Base-by-base conservation (phyloP, 2,797 vertebrate species). In the Pipistrellus nathusii region DNA sequence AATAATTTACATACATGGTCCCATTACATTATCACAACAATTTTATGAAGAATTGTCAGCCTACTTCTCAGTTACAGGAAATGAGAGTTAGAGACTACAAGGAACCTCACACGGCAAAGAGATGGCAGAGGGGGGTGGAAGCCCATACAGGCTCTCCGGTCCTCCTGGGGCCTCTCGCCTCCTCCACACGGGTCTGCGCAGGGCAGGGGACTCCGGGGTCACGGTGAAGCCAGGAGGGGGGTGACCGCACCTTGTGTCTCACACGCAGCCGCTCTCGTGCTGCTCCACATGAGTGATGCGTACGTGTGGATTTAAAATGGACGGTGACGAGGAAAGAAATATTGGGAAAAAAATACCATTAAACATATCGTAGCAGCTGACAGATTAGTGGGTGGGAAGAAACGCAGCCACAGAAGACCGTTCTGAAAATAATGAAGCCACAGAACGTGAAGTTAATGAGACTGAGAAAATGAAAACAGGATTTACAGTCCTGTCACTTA, bases 381-480 rank as follows among this genome's bases (percentile, higher is more conserved):
- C 88, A 97, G 95, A 97, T 97, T 95, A 91, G 93, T 95, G 92
- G 82, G 80, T 92, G 89, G 71, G 90, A 80, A 93, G 96, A 97
- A 95, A 90, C 73, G 44, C 17, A 90, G 93, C 93, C 89, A 86
- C 64, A 87, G 96, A 96, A 97, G 97, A 97, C 95, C 95, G 94
- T 86, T 97, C 83, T 96, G 93, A 94, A 97, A 97, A 97, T 97
- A 96, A 97, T 97, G 96, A 97, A 97, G 92, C 95, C 95, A 92
- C 23, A 0, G n/a, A 97, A 95, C 96, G 91, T 30, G 93, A 96
- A 97, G 96, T 95, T 97, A 97, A 97, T 97, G 97, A 97, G 96
- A 96, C 53, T 94, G 96, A 96, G 96, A 97, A 96, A 97, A 96
- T 97, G 94, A 97, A 96, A 94, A 92, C 91, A 86, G 87, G 95